Conservation (phyloP, 1,140 invertebrate species). For the Andrena cerasifolii region DNA sequence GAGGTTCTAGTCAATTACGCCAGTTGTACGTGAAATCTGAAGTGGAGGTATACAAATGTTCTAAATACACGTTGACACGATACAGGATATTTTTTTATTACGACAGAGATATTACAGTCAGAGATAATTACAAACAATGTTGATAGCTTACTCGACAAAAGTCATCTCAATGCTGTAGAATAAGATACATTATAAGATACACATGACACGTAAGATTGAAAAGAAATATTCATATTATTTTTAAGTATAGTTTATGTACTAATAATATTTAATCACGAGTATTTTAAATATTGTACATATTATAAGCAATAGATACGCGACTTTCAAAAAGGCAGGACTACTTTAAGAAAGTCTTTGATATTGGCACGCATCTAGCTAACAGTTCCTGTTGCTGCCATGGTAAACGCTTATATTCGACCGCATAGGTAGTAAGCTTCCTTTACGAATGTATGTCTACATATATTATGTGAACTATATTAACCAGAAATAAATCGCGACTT, state of each 20-base stretch:
- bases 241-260: neutral
- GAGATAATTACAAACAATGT: too few relatives aligned
- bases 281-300: conserved; percentile 12
- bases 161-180: neutral
- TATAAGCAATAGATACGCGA: neutral
- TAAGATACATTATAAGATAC: neutral
- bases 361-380: neutral
- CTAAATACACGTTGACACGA: conserved; percentile 17
- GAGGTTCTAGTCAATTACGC: conserved; percentile 15
- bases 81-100: conserved; percentile 15
- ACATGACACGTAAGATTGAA: neutral
- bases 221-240: conserved; percentile 16
- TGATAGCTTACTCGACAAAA: neutral
- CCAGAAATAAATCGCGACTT: conserved; percentile 2
- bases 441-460: neutral
- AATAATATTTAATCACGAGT: neutral
- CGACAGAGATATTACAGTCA: too few relatives aligned
- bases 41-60: neutral
- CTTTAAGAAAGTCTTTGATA: neutral
- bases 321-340: neutral
- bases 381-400: conserved; percentile 34
- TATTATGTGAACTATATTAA: conserved; percentile 11
- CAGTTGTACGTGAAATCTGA: neutral
- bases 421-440: neutral
- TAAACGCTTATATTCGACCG: neutral